A percentile compares a stretch with the other conserved stretches of the same genome.
Evolutionary conservation across 2,797 vertebrate genomes (phyloP).

Genomic region (Phalloptychus januarius): DNA sequence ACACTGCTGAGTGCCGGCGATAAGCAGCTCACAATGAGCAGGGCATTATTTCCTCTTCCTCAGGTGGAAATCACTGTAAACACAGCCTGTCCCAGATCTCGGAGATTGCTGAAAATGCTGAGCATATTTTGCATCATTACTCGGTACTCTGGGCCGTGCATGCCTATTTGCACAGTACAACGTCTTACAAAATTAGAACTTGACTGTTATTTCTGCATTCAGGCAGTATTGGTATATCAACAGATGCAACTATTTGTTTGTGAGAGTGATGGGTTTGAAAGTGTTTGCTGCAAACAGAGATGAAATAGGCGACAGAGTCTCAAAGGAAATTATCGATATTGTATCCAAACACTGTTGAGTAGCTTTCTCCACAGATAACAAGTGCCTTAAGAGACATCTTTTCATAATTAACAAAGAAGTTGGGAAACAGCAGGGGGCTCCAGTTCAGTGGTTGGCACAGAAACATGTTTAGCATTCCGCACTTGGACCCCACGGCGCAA

Average conservation of each 20-base stretch:
- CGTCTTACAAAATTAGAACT: slow-evolving; percentile 5
- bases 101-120: slow-evolving; percentile 52
- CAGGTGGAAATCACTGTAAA: slow-evolving; percentile 71
- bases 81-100: slow-evolving; percentile 58
- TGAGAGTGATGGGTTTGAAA: slow-evolving; percentile 1
- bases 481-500: slow-evolving; percentile 43
- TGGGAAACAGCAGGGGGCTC: slow-evolving; percentile 56
- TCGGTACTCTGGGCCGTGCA: slow-evolving; percentile 21
- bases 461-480: slow-evolving; percentile 59
- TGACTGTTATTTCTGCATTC: slow-evolving; percentile 6
- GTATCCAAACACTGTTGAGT: slow-evolving; percentile 19
- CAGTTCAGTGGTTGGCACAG: slow-evolving; percentile 35
- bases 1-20: slow-evolving; percentile 74
- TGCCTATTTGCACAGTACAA: not conserved
- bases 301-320: not conserved
- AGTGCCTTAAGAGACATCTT: slow-evolving; percentile 33
- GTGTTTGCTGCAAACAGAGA: slow-evolving; percentile 17
- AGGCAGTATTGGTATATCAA: slow-evolving; percentile 12
- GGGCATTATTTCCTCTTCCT: slow-evolving; percentile 68
- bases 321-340: slow-evolving; percentile 26
- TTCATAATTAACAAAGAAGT: slow-evolving; percentile 47
- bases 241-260: slow-evolving; percentile 3
- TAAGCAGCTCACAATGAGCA: slow-evolving; percentile 73
- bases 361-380: slow-evolving; percentile 16
- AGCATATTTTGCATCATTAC: slow-evolving; percentile 54